Conservation (phyloP, 2,797 vertebrate species). For the Sebastes dallii region DNA sequence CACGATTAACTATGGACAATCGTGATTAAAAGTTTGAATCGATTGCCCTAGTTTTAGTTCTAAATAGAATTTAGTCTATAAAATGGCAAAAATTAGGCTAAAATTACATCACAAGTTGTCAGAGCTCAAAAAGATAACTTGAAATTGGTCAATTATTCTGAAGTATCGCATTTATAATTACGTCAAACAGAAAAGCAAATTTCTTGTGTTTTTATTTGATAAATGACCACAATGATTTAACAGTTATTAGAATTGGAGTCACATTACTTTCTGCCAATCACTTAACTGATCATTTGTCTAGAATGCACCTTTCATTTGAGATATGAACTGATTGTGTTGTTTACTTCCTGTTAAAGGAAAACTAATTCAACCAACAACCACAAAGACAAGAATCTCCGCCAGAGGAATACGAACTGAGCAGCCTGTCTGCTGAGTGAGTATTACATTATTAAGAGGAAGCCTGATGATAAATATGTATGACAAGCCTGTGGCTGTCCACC, state of each 20-base stretch:
- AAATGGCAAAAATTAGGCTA: background rate
- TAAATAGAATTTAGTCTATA: background rate
- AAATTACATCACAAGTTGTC: background rate
- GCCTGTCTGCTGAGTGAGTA: slow-evolving; percentile 76
- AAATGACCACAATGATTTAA: background rate
- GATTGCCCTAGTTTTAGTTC: no score
- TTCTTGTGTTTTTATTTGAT: background rate
- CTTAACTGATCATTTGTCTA: background rate
- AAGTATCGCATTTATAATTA: background rate
- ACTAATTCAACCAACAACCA: slow-evolving; percentile 99
- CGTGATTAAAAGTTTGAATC: no score
- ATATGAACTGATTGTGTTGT: slow-evolving; percentile 26
- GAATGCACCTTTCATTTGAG: background rate
- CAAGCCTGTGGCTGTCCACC: slow-evolving; percentile 13
- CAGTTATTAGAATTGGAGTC: background rate
- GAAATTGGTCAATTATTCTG: background rate
- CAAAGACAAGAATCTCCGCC: slow-evolving; percentile 99
- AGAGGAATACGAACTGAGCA: slow-evolving; percentile 98
- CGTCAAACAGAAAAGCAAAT: no score
- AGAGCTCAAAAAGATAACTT: background rate
- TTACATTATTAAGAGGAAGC: slow-evolving; percentile 48
- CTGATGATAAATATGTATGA: slow-evolving; percentile 35
- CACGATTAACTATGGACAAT: no score
- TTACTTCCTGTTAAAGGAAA: slow-evolving; percentile 85
- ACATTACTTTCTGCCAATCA: background rate